Evolutionary conservation across 1,140 invertebrate genomes (phyloP).

Genomic region (Piezodorus guildinii): DNA sequence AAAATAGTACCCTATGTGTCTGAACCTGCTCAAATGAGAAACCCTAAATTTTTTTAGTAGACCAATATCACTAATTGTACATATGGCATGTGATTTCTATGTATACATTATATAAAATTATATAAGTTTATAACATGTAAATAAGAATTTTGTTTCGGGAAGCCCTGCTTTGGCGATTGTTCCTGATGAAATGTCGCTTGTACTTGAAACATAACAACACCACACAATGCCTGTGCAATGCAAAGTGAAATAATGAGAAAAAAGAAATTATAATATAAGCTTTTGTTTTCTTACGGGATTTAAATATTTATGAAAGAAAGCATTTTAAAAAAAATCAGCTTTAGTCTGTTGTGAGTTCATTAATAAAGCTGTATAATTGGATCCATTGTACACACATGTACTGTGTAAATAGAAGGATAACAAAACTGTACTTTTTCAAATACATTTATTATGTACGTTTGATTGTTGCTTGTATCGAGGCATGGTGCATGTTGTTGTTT

Average conservation of each 20-base stretch:
- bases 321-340: no score
- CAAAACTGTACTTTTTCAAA: background rate
- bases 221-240: constrained; percentile 15
- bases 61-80: constrained; percentile 9
- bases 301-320: no score
- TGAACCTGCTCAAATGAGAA: no score
- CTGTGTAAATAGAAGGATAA: background rate
- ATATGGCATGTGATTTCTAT: background rate
- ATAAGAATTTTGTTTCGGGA: background rate
- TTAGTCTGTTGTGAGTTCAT: no score
- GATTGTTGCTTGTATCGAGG: constrained; percentile 10
- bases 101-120: background rate
- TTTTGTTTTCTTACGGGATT: no score
- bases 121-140: background rate
- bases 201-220: constrained; percentile 1
- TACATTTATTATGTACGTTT: constrained; percentile 6
- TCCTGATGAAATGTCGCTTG: background rate
- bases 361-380: no score
- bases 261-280: background rate
- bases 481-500: constrained; percentile 13
- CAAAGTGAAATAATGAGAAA: constrained; percentile 1
- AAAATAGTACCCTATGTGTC: no score
- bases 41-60: background rate
- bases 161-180: constrained; percentile 15
- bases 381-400: constrained; percentile 12